Evolutionary conservation across 2,797 vertebrate species (phyloP).

Genomic region (Sebastes iracundus): DNA sequence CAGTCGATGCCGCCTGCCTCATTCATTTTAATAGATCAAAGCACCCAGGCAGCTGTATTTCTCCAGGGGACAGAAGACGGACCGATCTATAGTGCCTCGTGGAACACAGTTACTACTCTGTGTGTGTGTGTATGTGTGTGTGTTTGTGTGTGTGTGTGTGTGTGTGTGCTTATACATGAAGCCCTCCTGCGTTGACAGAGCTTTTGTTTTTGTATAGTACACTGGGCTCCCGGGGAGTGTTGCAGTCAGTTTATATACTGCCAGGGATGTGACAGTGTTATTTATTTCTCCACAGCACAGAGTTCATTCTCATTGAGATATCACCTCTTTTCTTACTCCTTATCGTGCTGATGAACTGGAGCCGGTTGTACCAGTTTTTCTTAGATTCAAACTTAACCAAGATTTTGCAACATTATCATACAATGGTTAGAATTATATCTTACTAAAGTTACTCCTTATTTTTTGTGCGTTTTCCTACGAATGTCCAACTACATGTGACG

Average conservation of each 20-base stretch:
- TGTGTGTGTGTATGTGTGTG: constrained; percentile 25
- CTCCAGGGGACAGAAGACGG: constrained; percentile 51
- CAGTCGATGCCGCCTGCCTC: constrained; percentile 62
- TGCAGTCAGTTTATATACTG: constrained; percentile 48
- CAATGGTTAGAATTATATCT: too few relatives aligned
- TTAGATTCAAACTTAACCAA: background rate
- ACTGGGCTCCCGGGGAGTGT: constrained; percentile 30
- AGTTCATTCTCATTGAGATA: constrained; percentile 23
- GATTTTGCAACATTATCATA: background rate
- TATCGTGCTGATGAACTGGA: background rate
- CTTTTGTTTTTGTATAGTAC: constrained; percentile 45
- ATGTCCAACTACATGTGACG: too few relatives aligned
- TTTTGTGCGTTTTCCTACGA: too few relatives aligned
- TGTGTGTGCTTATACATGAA: constrained; percentile 5
- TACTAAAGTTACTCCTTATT: too few relatives aligned
- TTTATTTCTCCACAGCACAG: constrained; percentile 32
- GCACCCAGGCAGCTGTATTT: constrained; percentile 43
- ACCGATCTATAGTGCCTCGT: constrained; percentile 50
- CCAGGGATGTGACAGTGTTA: constrained; percentile 39
- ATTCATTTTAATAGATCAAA: constrained; percentile 77
- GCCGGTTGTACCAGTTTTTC: background rate
- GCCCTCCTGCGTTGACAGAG: constrained; percentile 38
- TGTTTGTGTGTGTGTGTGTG: constrained; percentile 16
- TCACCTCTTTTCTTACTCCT: constrained; percentile 12
- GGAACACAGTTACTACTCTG: constrained; percentile 10